Evolutionary conservation across 92 coral and sea anemone species (phyloP).

Genomic region (Scolanthus callimorphus): DNA sequence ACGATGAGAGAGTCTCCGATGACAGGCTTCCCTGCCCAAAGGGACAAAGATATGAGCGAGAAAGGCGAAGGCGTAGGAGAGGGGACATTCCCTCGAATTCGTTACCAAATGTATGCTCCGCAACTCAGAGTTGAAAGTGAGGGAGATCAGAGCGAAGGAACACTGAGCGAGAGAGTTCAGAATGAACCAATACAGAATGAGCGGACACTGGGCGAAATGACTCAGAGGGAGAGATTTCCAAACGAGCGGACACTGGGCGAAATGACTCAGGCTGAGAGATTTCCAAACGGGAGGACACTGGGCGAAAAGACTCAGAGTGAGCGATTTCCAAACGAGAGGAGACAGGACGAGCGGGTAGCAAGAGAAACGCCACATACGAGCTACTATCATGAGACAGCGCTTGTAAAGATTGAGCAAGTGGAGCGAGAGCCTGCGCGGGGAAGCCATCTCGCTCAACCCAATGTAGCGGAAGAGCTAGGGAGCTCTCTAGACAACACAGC

Average conservation of each 20-base stretch:
- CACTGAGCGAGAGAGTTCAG: too few relatives aligned
- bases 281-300: too few relatives aligned
- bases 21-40: not conserved
- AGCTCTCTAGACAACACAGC: not conserved
- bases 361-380: too few relatives aligned
- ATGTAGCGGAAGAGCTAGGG: not conserved
- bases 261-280: too few relatives aligned
- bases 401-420: slow-evolving; percentile 31
- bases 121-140: not conserved
- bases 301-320: too few relatives aligned
- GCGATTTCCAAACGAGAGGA: too few relatives aligned
- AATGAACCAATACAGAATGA: too few relatives aligned
- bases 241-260: not conserved
- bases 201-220: too few relatives aligned
- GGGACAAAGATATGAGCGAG: not conserved
- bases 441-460: not conserved
- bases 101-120: not conserved
- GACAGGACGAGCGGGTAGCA: too few relatives aligned
- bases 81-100: not conserved
- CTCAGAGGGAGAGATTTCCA: too few relatives aligned
- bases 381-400: slow-evolving; percentile 13
- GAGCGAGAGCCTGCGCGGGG: slow-evolving; percentile 12
- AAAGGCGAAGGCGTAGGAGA: not conserved
- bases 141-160: not conserved
- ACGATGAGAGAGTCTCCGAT: not conserved